Evolutionary conservation across 2,888 invertebrate species (phyloP), one percentile per base, ranked within the genome.

Genomic region (Trilocha varians): DNA sequence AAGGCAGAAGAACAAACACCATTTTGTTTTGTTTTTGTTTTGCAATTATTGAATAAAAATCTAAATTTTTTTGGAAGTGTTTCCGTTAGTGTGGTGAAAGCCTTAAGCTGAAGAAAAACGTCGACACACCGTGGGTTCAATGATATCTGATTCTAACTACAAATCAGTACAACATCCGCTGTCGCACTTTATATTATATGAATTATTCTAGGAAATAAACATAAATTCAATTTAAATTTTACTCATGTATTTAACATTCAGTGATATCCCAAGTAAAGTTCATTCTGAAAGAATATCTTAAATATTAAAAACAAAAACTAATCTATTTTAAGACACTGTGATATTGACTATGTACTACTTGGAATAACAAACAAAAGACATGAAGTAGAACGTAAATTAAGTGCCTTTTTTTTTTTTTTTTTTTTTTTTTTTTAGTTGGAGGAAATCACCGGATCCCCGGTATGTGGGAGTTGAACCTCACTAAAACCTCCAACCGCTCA

Each of bases 101-200:
- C 25, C 25, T 25, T 25, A 25, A 11, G 25, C 25, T 25, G 25
- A 5, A 25, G 11, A 4, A 11, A 25, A 25, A 25, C 11, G 25
- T 25, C 11, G 25, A 25, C 11, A 25, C 40, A 36, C 38, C 16
- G 36, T 43, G 60, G 58, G 69, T 68, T 70, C 69, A 70, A 59
- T 51, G 65, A 45, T 50, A 52, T 48, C 43, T 39, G 43, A 42
- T 39, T 42, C 41, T 50, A 50, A 53, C 52, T 50, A 53, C 59
- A 46, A 50, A 46, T 25, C 25, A 52, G 51, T 45, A 47, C 50
- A 32, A 46, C 47, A 45, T 49, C 45, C 45, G 49, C 43, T 48
- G 52, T 49, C 51, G 45, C 50, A 53, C 25, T 25, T 46, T 56
- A 48, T 45, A 43, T 47, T 6, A 40, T 36, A 46, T 49, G 44